Evolutionary conservation across 2,113 vertebrate species (phyloP), one percentile per base, ranked within the genome.

Genomic region (Cathartes aura): DNA sequence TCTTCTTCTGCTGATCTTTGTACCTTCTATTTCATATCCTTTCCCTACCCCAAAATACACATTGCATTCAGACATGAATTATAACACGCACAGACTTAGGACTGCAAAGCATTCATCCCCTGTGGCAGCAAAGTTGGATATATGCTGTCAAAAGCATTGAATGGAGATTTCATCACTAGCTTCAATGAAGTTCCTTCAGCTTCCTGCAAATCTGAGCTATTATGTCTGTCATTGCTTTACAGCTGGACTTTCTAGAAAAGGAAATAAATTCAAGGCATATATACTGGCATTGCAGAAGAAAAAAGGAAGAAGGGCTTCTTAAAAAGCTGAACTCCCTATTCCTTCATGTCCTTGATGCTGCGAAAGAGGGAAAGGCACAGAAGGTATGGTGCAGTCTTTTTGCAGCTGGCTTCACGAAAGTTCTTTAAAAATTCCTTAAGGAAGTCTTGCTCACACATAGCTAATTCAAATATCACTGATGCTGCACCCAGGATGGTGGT

Each of bases 191-290:
- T 83, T 59, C 27, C 43, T 47, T 72, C 63, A 87, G 26, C 59
- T 71, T 60, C 78, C 79, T 85, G 59, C 43, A 81, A 24, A 67
- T 11, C 52, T 52, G 34, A 92, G 13, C 63, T 68, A 8, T 62
- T 50, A 9, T 13, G 15, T 64, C 71, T 87, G 15, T 24, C 60
- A 15, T 76, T 87, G 40, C 59, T 53, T 96, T 96, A 36, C 91
- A 99, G 99, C 78, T 98, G 76, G 98, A 98, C 45, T 89, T 96
- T 15, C 96, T 99, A 89, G 98, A 98, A 89, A 98, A 90, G 76
- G 99, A 99, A 89, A 95, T 98, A 52, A 98, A 79, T 48, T 90
- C 94, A 45, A 97, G 98, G 38, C 98, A 96, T 72, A 81, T 38
- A 43, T 98, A 98, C 95, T 99, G 99, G 99, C 84, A 90, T 9